Base-by-base conservation (phyloP, 2,797 vertebrate genomes). In the Aphelocoma californica region DNA sequence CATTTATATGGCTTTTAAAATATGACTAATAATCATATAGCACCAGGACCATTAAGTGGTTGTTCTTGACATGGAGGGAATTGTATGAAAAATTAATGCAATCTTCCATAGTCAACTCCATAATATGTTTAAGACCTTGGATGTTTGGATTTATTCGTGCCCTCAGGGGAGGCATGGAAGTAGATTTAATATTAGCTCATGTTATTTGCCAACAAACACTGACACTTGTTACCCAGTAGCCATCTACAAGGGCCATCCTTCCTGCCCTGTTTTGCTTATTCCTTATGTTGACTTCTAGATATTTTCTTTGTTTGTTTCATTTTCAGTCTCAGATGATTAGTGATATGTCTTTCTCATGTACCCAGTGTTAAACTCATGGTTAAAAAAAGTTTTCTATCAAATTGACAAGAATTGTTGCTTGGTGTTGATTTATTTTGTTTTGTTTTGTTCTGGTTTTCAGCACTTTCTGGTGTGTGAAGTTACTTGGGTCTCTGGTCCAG, bases 341-440 rank as follows among this genome's bases (percentile, higher is more conserved):
- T 53, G 29, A 24, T 24, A 44, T 1, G 10, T 47, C n/a, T 69
- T 66, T 88, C 44, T 74, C 7, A 17, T 4, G 13, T 25, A 56
- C 7, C 5, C 1, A 1, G 1, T 18, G 10, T 77, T 70, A 69
- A 92, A 81, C 5, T 23, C 54, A 44, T 0, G 2, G 7, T 15
- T 53, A 64, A 31, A 32, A 47, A 45, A 29, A 1, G 11, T 44
- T 54, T 87, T 70, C 26, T 60, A 12, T 58, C 40, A 78, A 73
- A 70, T 29, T 50, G 5, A 19, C 23, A 65, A 45, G 48, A 78
- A n/a, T 1, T 56, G 7, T 51, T 90, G 12, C 11, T 58, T 45
- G 18, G 14, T 1, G 2, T 12, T 26, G 9, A 28, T 58, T 74
- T 44, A 3, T 45, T 77, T 66, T 54, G 9, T 25, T 38, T 47